phyloP scores from a whole-genome alignment of 1,140 invertebrate genomes.

The Pogonognathellus flavescens region DNA sequence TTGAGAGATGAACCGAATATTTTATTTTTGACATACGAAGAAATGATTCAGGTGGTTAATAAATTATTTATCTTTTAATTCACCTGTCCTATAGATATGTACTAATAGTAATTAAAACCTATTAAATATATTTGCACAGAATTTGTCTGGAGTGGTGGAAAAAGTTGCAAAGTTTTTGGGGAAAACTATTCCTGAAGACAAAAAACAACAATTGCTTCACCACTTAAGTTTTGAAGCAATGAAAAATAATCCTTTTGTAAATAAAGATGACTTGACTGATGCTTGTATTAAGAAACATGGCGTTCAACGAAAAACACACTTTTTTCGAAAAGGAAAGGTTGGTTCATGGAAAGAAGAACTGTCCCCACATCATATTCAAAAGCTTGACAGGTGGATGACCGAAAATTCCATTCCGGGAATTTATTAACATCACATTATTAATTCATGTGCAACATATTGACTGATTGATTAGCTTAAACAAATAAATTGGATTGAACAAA shows the following conservation, averaged over 20 bases:
- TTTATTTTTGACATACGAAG: slow-evolving; percentile 77
- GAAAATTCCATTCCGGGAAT: slow-evolving; percentile 50
- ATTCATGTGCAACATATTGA: too few relatives aligned
- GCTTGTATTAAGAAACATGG: neutral
- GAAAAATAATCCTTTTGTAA: neutral
- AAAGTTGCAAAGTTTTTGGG: neutral
- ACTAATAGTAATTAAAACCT: too few relatives aligned
- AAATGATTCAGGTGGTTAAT: slow-evolving; percentile 74
- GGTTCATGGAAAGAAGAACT: slow-evolving; percentile 63
- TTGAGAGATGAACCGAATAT: slow-evolving; percentile 73
- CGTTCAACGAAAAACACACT: slow-evolving; percentile 47
- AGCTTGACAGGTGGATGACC: slow-evolving; percentile 58
- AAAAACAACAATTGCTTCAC: neutral
- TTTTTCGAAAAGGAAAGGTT: slow-evolving; percentile 63
- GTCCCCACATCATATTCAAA: slow-evolving; percentile 74
- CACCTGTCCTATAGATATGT: too few relatives aligned
- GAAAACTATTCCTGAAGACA: neutral
- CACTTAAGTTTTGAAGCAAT: neutral
- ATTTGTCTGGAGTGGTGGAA: neutral
- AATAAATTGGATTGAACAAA: too few relatives aligned
- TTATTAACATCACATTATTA: too few relatives aligned
- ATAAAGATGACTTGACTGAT: neutral
- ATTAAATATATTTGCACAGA: too few relatives aligned
- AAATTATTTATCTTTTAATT: slow-evolving; percentile 3
- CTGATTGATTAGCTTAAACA: too few relatives aligned